Base-by-base conservation (phyloP, 2,888 invertebrate genomes). In the Epicampocera succincta region DNA sequence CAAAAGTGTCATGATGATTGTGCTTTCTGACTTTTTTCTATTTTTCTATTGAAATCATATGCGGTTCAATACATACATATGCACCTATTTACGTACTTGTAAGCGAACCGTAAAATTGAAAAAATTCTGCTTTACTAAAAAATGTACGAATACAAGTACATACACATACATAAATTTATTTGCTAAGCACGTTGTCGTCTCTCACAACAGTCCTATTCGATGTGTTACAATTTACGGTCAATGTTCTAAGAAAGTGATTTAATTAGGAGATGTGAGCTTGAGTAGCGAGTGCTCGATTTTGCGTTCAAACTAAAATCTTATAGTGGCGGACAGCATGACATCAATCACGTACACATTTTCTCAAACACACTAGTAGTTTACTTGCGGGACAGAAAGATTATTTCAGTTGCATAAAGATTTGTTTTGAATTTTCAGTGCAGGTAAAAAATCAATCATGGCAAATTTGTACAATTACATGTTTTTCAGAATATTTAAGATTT, bases 161-260 rank as follows among this genome's bases (percentile, higher is more conserved):
- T 33, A 33, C 3, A 8, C 1, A 33, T 33, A 25, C 25, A 25
- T 33, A 33, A 33, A 33, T 33, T 33, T 33, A 9, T 9, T 33
- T 33, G 3, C 8, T 33, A 6, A 17, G 29, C 52, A 61, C 50
- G 15, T 42, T 44, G 19, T 38, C 1, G n/a, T 17, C 17, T n/a
- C 29, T 52, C 15, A 21, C 25, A 11, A 3, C 19, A 12, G 4
- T 29, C 19, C 12, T 13, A 11, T 60, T 25, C 11, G 19, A 19
- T 65, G 29, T 66, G 52, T 60, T 44, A 60, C 52, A 60, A 46
- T 66, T 66, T 79, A 29, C 78, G 78, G 66, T 73, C 72, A 79
- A 66, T 68, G 78, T 72, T 79, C 78, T 66, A 15, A 71, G 71
- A 73, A 73, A 73, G 21, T 73, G 44, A 2, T 42, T 76, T 44